These are phyloP conservation scores for Coryphaenoides rupestris DNA, from an alignment of 2,113 vertebrate genomes.

Conservation along the genomic window DNA sequence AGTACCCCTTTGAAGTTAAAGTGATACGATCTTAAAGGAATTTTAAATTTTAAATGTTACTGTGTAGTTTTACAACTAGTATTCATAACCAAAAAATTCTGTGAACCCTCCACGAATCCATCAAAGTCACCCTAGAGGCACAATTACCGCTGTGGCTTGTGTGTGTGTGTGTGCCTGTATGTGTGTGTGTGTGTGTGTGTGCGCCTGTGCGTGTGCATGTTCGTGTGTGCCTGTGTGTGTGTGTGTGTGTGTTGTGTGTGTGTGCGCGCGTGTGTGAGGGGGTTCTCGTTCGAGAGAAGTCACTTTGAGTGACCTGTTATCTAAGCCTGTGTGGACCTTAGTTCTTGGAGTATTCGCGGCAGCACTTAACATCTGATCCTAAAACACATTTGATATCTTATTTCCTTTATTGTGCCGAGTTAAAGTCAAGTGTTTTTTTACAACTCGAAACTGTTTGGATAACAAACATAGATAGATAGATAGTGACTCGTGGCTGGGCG, in stretches of 20 bases:
- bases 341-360: no score
- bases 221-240: conserved; percentile 13
- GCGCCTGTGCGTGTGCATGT: conserved; percentile 3
- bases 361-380: no score
- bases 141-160: background rate
- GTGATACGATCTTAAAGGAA: no score
- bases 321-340: background rate
- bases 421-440: background rate
- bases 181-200: conserved; percentile 25
- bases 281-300: background rate
- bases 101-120: no score
- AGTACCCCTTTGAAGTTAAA: no score
- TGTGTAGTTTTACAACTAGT: no score
- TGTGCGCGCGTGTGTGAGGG: conserved; percentile 1
- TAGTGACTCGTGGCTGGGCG: no score
- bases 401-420: background rate
- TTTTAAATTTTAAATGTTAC: no score
- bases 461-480: no score
- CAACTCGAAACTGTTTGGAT: background rate
- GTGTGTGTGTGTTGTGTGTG: conserved; percentile 12
- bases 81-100: no score
- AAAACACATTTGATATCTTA: background rate
- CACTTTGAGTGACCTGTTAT: background rate
- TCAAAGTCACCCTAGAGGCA: no score
- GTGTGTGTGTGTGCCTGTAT: conserved; percentile 16